Conservation (phyloP, 2,888 invertebrate species). For the Arge pagana region DNA sequence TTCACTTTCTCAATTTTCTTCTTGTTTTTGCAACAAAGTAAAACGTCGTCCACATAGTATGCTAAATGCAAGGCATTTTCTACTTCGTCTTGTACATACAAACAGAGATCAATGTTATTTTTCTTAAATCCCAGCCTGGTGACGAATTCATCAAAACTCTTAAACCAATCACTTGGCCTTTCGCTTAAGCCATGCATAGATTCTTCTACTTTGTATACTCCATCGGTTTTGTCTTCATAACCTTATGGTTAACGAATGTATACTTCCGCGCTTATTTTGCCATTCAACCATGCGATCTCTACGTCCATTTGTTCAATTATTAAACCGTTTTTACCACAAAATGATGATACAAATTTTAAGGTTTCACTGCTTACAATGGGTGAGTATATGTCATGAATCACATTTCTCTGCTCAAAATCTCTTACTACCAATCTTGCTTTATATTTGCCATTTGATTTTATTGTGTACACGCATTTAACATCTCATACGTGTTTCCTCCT, state of each 20-base stretch:
- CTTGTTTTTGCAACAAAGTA: conserved; percentile 40
- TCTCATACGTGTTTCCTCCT: neutral
- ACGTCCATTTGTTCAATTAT: conserved; percentile 32
- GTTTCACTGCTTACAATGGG: conserved; percentile 19
- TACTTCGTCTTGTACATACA: conserved; percentile 9
- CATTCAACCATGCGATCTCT: conserved; percentile 29
- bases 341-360: conserved; percentile 22
- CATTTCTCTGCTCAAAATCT: conserved; percentile 14
- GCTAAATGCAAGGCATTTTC: conserved; percentile 6
- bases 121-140: conserved; percentile 15
- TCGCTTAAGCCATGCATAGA: conserved; percentile 26
- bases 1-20: conserved; percentile 35
- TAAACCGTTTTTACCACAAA: conserved; percentile 19
- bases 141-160: conserved; percentile 26
- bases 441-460: conserved; percentile 5
- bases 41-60: conserved; percentile 27
- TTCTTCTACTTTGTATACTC: conserved; percentile 22
- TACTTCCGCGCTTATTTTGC: conserved; percentile 24
- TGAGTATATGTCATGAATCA: conserved; percentile 17
- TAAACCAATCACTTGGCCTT: conserved; percentile 26
- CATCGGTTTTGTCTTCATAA: conserved; percentile 14
- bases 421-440: conserved; percentile 23
- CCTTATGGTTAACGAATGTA: conserved; percentile 28
- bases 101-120: conserved; percentile 24
- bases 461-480: conserved; percentile 24